Evolutionary conservation across 2,888 invertebrate genomes (phyloP).

Genomic region (Pocota personata): DNA sequence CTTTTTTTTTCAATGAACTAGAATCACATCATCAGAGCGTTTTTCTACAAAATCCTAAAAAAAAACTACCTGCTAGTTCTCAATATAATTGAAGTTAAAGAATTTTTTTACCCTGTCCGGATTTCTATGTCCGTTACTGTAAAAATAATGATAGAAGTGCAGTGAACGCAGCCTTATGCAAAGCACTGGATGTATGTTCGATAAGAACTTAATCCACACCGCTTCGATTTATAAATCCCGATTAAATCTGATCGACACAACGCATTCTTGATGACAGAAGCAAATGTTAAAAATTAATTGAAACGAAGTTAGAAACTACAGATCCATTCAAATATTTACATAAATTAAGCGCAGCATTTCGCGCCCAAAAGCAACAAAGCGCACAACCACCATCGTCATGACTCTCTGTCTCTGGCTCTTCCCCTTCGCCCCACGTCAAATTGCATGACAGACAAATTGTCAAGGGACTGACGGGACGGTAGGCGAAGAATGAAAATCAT

Average conservation of each 20-base stretch:
- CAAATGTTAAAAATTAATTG: constrained; percentile 19
- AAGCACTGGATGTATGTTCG: too few species aligned
- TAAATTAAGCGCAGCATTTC: constrained; percentile 43
- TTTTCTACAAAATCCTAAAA: too few species aligned
- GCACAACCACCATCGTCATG: background rate
- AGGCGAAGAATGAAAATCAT: background rate
- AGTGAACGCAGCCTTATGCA: too few species aligned
- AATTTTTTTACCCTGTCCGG: too few species aligned
- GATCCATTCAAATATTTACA: constrained; percentile 44
- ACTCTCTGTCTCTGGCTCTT: background rate
- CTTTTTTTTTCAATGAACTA: too few species aligned
- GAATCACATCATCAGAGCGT: too few species aligned
- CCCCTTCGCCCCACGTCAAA: background rate
- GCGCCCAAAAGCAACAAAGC: constrained; percentile 48
- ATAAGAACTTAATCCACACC: too few species aligned
- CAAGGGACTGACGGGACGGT: background rate
- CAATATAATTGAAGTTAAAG: too few species aligned
- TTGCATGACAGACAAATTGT: background rate
- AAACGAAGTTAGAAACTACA: constrained; percentile 31
- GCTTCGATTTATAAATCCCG: background rate
- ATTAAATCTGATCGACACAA: background rate
- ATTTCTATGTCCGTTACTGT: too few species aligned
- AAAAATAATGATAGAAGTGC: too few species aligned
- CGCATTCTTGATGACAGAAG: background rate
- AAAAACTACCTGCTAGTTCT: too few species aligned